Conservation (phyloP, 2,888 invertebrate species). For the Cheilosia impressa region DNA sequence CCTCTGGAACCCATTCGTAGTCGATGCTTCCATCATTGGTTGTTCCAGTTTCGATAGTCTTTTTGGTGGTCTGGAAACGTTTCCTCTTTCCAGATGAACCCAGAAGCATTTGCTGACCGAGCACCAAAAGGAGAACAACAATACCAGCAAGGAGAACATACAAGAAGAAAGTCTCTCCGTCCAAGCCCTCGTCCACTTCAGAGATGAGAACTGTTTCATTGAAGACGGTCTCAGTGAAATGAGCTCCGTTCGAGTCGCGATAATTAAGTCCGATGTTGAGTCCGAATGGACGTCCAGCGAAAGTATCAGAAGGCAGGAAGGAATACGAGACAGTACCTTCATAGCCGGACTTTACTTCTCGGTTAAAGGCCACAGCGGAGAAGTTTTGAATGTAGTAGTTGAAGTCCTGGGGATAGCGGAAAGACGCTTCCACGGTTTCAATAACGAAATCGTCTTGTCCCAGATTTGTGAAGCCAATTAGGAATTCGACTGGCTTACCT, state of each 20-base stretch:
- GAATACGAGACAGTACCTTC: slow-evolving; percentile 98
- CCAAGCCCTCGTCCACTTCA: slow-evolving; percentile 98
- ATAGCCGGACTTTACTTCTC: slow-evolving; percentile 93
- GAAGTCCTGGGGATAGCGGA: slow-evolving; percentile 99
- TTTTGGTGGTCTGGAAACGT: slow-evolving; percentile 84
- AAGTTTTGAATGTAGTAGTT: slow-evolving; percentile 99
- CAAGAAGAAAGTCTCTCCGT: slow-evolving; percentile 99
- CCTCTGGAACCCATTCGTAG: slow-evolving; percentile 98
- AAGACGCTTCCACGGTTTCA: slow-evolving; percentile 97
- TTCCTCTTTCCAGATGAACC: slow-evolving; percentile 91
- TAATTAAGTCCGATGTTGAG: slow-evolving; percentile 96
- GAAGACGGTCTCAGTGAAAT: slow-evolving; percentile 94
- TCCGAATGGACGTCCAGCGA: slow-evolving; percentile 98
- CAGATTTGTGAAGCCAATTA: slow-evolving; percentile 98
- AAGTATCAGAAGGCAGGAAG: slow-evolving; percentile 97
- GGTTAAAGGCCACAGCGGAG: slow-evolving; percentile 94
- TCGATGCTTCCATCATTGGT: slow-evolving; percentile 95
- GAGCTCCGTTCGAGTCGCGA: slow-evolving; percentile 88
- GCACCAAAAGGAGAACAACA: slow-evolving; percentile 92
- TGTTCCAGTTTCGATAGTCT: slow-evolving; percentile 95
- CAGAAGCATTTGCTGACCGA: slow-evolving; percentile 94
- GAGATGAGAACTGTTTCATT: slow-evolving; percentile 98
- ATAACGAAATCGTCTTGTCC: slow-evolving; percentile 95
- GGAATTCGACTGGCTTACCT: slow-evolving; percentile 95
- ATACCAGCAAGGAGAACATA: slow-evolving; percentile 97